Base-by-base conservation (phyloP, 2,797 vertebrate species). In the Odontamblyopus lacepedii region DNA sequence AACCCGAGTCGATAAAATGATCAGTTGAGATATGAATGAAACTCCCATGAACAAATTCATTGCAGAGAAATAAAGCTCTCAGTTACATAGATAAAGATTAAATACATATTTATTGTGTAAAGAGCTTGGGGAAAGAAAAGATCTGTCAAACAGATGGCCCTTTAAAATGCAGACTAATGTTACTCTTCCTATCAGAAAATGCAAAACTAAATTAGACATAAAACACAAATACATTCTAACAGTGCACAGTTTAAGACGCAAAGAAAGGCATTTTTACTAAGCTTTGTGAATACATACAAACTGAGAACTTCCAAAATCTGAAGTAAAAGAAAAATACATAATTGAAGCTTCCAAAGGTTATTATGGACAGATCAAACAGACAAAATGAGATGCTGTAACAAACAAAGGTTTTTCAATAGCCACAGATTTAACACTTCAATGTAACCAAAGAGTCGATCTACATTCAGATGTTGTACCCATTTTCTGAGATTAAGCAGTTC, bases 91-190 rank as follows among this genome's bases (percentile, higher is more conserved):
- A 60, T 56, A 16, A 72, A 78, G 82, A 80, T 87, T 83, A 89
- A 86, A 85, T 72, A 87, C 70, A 84, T 76, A 78, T 91, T 94
- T 92, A 93, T 93, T 93, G 87, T 87, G 91, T 83, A 88, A 89
- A 89, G 87, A 89, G 80, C 86, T 85, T 74, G 75, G 81, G 75
- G 56, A 59, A 63, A 35, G 61, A 38, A 76, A 44, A 80, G 7
- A 80, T 87, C 82, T 82, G 81, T 79, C 79, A 68, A 74, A 88
- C 84, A 90, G 75, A 88, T 63, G 67, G 78, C 80, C 78, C 84
- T 88, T 83, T 72, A 85, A 80, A 84, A 80, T 71, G 83, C 73
- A 69, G 84, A 88, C 79, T 66, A 75, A 65, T 69, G 73, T 86
- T 86, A 82, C 73, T 83, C 63, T 71, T 78, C 50, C 74, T 64